Evolutionary conservation across 2,888 invertebrate species (phyloP), one percentile per base, ranked within the genome.

Genomic region (Itoplectis maculator): DNA sequence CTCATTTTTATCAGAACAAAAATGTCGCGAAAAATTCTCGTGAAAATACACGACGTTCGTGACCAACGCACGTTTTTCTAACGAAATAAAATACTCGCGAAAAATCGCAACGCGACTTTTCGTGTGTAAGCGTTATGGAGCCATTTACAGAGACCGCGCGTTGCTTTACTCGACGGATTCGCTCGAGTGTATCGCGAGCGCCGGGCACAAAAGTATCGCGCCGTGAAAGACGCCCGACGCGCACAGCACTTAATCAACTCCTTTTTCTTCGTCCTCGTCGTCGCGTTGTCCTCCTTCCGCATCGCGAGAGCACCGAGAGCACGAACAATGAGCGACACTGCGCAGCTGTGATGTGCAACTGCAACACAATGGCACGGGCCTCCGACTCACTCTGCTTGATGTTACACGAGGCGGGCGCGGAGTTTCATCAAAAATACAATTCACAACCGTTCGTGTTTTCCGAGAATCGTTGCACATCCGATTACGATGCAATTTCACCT

Each of bases 161-260:
- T n/a, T n/a, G 13, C 13, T n/a, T n/a, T n/a, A 37, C 18, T 15
- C 8, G 29, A 56, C 45, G 45, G 5, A 47, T 29, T n/a, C 45
- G 54, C 45, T 37, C 61, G 61, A 15, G 61, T 45, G 40, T 40
- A 40, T 56, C 1, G 35, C 9, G 29, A 51, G 35, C 15, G n/a
- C n/a, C n/a, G 18, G 15, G 3, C 15, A 37, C 35, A 70, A 78
- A 54, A 78, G 70, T 72, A 65, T 65, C 47, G n/a, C 23, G 18
- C 42, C n/a, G 37, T 18, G 40, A 54, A 65, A 78, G 54, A 65
- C 54, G 29, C 29, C 20, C 59, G 54, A 65, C 37, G 61, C 29
- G 35, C 29, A 23, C 45, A 63, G 45, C 78, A 45, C 70, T 78
- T 78, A 65, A 78, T 78, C 51, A 78, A 70, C 70, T 51, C 63